These are phyloP conservation scores for Holothuria scabra DNA, from an alignment of 53 echinoderm and acorn worm species.

Conservation along the genomic window DNA sequence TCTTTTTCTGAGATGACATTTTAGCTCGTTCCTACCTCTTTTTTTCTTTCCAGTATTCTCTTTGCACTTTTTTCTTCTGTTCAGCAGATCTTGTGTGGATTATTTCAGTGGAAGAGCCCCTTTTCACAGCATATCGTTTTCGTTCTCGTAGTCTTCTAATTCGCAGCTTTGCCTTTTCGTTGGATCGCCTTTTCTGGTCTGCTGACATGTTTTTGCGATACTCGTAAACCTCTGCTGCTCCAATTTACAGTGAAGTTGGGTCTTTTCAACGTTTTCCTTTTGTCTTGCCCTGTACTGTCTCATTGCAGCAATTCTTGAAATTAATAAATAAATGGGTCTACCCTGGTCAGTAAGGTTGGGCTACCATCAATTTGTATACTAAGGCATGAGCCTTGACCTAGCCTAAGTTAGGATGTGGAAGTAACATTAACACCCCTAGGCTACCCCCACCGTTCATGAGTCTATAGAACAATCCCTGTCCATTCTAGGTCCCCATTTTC, in stretches of 20 bases:
- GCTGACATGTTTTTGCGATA: not conserved
- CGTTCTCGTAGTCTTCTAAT: not conserved
- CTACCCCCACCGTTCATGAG: too few relatives aligned
- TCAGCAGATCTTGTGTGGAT: not conserved
- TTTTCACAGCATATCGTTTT: not conserved
- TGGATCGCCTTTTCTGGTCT: not conserved
- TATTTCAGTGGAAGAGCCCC: not conserved
- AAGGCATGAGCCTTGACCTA: too few relatives aligned
- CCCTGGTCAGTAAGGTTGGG: too few relatives aligned
- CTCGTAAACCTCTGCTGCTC: slow-evolving; percentile 13
- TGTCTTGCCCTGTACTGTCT: slow-evolving; percentile 10
- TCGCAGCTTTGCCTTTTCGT: slow-evolving; percentile 8
- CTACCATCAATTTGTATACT: too few relatives aligned
- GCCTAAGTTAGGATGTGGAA: too few relatives aligned
- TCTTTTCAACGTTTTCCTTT: slow-evolving; percentile 5
- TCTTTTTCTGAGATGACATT: not conserved
- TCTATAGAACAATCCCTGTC: too few relatives aligned
- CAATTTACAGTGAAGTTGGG: slow-evolving; percentile 10
- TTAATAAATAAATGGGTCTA: too few relatives aligned
- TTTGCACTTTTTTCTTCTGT: not conserved
- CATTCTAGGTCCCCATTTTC: too few relatives aligned
- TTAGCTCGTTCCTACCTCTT: slow-evolving; percentile 18
- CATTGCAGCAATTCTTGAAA: too few relatives aligned
- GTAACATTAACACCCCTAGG: too few relatives aligned
- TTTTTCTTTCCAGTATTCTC: slow-evolving; percentile 10